Evolutionary conservation across 2,797 vertebrate species (phyloP).

Genomic region (Orientallactaga sibirica): DNA sequence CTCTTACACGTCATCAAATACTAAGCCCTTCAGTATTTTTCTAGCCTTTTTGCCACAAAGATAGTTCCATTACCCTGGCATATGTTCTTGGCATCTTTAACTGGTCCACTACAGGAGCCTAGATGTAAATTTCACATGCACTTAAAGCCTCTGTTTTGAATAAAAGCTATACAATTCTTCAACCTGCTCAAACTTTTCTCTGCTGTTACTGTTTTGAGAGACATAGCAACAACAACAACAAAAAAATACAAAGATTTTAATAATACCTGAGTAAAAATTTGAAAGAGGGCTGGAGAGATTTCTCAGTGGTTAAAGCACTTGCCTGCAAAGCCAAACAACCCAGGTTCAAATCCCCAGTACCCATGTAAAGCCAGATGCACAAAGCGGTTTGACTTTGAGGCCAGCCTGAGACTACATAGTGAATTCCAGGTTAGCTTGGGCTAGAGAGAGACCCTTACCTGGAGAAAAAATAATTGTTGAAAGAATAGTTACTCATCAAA

Average conservation of each 20-base stretch:
- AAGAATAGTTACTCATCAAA: too few relatives aligned
- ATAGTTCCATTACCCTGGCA: not conserved
- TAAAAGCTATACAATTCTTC: not conserved
- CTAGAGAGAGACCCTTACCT: too few relatives aligned
- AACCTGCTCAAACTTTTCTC: not conserved
- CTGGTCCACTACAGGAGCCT: not conserved
- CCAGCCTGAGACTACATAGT: too few relatives aligned
- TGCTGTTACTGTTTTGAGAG: constrained; percentile 35
- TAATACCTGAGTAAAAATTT: constrained; percentile 47
- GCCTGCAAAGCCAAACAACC: too few relatives aligned
- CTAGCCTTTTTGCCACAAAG: not conserved
- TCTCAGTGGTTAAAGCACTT: not conserved
- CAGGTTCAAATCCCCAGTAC: too few relatives aligned
- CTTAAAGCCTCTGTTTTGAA: constrained; percentile 15
- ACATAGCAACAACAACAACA: not conserved
- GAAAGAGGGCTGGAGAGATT: not conserved
- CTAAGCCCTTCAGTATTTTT: not conserved
- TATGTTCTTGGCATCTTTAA: constrained; percentile 33
- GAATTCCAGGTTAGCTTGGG: too few relatives aligned
- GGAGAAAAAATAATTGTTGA: too few relatives aligned
- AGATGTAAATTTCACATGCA: constrained; percentile 48
- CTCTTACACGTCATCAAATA: not conserved
- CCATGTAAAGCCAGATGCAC: too few relatives aligned
- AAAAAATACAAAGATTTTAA: constrained; percentile 11
- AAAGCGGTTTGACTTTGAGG: too few relatives aligned